Conservation (phyloP, 2,888 invertebrate genomes). For the Noctua pronuba region DNA sequence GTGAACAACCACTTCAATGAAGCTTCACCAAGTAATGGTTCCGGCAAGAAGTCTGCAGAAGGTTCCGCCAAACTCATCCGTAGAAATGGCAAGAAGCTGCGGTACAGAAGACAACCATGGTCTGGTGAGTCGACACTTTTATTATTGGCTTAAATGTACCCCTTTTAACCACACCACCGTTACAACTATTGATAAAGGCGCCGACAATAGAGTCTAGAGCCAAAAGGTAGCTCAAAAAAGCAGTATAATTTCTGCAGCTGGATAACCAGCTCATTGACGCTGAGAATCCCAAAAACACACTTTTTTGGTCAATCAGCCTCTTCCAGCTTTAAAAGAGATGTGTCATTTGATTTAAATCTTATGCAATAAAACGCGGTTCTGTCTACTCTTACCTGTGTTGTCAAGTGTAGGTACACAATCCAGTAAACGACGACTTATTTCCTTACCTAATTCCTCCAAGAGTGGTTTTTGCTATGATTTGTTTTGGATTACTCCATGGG, state of each 20-base stretch:
- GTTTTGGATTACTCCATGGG: not conserved
- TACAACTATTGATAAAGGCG: not conserved
- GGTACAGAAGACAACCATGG: constrained; percentile 96
- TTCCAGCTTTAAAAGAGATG: not conserved
- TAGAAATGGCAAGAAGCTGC: constrained; percentile 96
- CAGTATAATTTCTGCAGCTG: not conserved
- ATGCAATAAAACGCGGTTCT: not conserved
- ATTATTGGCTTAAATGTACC: not conserved
- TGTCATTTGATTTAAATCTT: not conserved
- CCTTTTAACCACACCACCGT: not conserved
- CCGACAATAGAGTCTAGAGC: not conserved
- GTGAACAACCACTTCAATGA: constrained; percentile 97
- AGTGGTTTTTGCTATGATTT: not conserved
- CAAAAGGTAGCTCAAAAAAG: not conserved
- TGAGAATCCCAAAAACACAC: not conserved
- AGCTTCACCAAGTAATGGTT: constrained; percentile 89
- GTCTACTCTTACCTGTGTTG: not conserved
- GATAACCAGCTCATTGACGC: not conserved
- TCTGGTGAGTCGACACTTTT: constrained; percentile 92
- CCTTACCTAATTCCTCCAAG: not conserved
- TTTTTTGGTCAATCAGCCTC: not conserved
- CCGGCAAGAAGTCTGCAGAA: constrained; percentile 93
- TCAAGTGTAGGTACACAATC: not conserved
- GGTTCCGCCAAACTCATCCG: constrained; percentile 94
- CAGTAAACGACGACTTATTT: not conserved